Conservation (phyloP, 1,140 invertebrate species). For the Aradophagus sp. region DNA sequence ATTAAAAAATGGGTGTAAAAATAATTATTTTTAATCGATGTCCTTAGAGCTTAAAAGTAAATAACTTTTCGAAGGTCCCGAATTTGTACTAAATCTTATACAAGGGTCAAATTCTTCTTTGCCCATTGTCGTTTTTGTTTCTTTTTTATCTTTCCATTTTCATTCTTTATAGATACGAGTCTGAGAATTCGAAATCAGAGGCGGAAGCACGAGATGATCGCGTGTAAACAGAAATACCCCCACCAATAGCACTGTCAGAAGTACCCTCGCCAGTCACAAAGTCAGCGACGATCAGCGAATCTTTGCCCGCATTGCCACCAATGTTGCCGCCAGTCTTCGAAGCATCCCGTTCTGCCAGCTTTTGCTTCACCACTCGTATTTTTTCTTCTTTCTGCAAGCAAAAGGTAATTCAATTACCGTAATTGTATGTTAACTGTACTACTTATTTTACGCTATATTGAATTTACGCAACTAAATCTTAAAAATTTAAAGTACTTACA, state of each 20-base stretch:
- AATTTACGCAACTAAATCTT: too few relatives aligned
- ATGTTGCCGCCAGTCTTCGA: constrained; percentile 63
- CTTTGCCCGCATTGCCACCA: constrained; percentile 66
- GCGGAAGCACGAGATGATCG: constrained; percentile 85
- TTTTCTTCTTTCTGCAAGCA: constrained; percentile 89
- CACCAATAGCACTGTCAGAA: constrained; percentile 83
- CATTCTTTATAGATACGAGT: constrained; percentile 84
- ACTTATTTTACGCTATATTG: too few relatives aligned
- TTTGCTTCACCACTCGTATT: constrained; percentile 85
- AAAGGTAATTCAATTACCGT: too few relatives aligned
- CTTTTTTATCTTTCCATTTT: constrained; percentile 9
- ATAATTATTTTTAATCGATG: constrained; percentile 48
- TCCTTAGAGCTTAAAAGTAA: constrained; percentile 49
- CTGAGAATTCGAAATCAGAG: constrained; percentile 90
- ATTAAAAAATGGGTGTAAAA: constrained; percentile 48
- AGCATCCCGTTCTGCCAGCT: constrained; percentile 84
- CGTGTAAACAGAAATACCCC: constrained; percentile 82
- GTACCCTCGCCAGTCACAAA: constrained; percentile 85
- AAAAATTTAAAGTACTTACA: too few relatives aligned
- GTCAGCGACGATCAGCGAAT: constrained; percentile 80
- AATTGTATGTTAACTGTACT: too few relatives aligned
- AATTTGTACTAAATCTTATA: constrained; percentile 56
- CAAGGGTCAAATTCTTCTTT: constrained; percentile 3
- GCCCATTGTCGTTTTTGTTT: constrained; percentile 1
- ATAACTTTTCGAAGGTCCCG: constrained; percentile 58